Evolutionary conservation across 1,140 invertebrate genomes (phyloP), one percentile per base, ranked within the genome.

Genomic region (Dinoponera quadriceps): DNA sequence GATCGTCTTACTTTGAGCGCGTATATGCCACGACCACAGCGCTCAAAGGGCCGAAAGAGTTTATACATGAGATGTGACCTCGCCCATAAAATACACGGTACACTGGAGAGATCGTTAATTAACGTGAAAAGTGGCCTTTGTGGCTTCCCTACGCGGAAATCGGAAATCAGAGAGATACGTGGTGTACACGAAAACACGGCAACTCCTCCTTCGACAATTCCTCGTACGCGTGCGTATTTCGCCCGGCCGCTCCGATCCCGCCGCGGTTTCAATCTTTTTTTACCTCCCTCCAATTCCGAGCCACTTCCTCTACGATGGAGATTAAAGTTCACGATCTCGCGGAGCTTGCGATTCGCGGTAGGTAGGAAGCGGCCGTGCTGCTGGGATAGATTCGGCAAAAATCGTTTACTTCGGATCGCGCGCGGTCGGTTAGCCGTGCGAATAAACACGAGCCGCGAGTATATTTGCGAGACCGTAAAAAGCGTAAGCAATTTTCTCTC

Each of bases 401-500:
- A 87, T 87, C 86, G 85, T 86, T 87, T 82, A 85, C 60, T 44
- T 38, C 14, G 25, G 57, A 82, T 82, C 69, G 55, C 71, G 55
- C 71, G 49, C 57, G 14, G 20, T 18, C 72, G 63, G 82, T 83
- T 77, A 81, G 60, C 48, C 68, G 60, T 77, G 59, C 74, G 71
- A 83, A 85, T 88, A 88, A 88, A 84, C 65, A 75, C 68, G 29
- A 62, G 59, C 5, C 57, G n/a, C 33, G 62, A 65, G 81, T 88
- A 68, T 82, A 86, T 87, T 78, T 82, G 72, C 82, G 55, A 71
- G 51, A 60, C 9, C 27, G 25, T 74, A 85, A 85, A 85, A 85
- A 82, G 77, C 65, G 78, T 88, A 88, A 89, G 83, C 77, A 89
- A 90, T 88, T 71, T 84, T 84, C 65, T 75, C 60, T 83, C 62